These are phyloP conservation scores for Brienomyrus longianalis DNA, from an alignment of 2,113 vertebrate species.

Conservation along the genomic window DNA sequence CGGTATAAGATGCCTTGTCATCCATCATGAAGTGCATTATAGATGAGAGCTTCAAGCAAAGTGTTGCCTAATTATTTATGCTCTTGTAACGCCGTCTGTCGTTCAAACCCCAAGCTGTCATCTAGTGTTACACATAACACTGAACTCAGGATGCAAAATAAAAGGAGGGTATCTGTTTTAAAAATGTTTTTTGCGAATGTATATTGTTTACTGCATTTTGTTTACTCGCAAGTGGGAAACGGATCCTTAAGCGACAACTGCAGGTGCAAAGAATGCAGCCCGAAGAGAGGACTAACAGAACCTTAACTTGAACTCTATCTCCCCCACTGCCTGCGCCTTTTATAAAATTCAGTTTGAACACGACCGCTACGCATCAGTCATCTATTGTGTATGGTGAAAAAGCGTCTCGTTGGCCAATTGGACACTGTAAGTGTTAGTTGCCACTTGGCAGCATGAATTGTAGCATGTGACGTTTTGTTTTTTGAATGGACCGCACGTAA, in stretches of 20 bases:
- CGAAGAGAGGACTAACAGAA: conserved; percentile 21
- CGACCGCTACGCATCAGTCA: not conserved
- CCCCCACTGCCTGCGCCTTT: not conserved
- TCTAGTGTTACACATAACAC: not conserved
- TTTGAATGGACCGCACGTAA: not conserved
- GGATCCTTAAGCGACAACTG: conserved; percentile 26
- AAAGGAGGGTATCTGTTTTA: not conserved
- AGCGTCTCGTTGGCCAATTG: not conserved
- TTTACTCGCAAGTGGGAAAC: conserved; percentile 29
- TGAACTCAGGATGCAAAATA: not conserved
- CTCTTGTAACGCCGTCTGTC: not conserved
- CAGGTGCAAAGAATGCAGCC: conserved; percentile 20
- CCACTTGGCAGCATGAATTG: not conserved
- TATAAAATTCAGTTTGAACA: not conserved
- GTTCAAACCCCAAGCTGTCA: not conserved
- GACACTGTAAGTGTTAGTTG: not conserved
- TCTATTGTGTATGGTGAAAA: not conserved
- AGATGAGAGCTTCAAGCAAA: not conserved
- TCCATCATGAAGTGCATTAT: not conserved
- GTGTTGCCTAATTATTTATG: not conserved
- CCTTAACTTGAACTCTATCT: conserved; percentile 16
- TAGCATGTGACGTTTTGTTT: not conserved
- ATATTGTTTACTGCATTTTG: not conserved
- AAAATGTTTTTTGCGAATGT: not conserved
- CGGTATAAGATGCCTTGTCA: not conserved